Conservation (phyloP, 1,140 invertebrate genomes). For the Nasonia vitripennis region DNA sequence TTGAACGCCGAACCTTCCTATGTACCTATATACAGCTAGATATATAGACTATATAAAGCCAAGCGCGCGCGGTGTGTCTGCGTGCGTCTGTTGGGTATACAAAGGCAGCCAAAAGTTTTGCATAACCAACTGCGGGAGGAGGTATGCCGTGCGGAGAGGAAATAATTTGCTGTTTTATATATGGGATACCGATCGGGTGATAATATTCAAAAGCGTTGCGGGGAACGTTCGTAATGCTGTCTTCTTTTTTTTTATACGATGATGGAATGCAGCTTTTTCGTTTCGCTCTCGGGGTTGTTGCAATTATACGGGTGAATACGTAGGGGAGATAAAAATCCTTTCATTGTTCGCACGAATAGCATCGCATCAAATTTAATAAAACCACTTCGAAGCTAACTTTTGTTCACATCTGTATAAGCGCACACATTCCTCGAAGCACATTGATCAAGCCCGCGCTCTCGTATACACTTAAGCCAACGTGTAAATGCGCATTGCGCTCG, state of each 20-base stretch:
- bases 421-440: conserved; percentile 5
- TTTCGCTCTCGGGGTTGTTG: no score
- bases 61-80: not conserved
- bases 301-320: no score
- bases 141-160: not conserved
- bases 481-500: not conserved
- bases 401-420: not conserved
- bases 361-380: no score
- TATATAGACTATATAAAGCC: not conserved
- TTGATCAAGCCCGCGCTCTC: conserved; percentile 1
- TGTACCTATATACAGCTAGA: not conserved
- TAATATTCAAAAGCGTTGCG: conserved; percentile 10
- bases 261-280: no score
- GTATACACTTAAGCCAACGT: not conserved
- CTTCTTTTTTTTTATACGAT: no score
- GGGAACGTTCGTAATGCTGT: no score
- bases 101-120: conserved; percentile 46
- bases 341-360: no score
- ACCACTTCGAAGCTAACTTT: not conserved
- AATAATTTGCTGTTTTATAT: conserved; percentile 18
- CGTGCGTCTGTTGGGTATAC: not conserved
- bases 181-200: conserved; percentile 26
- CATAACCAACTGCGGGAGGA: conserved; percentile 27
- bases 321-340: no score
- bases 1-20: conserved; percentile 48